Evolutionary conservation across 2,113 vertebrate species (phyloP), one percentile per base, ranked within the genome.

Genomic region (Galbula dea): DNA sequence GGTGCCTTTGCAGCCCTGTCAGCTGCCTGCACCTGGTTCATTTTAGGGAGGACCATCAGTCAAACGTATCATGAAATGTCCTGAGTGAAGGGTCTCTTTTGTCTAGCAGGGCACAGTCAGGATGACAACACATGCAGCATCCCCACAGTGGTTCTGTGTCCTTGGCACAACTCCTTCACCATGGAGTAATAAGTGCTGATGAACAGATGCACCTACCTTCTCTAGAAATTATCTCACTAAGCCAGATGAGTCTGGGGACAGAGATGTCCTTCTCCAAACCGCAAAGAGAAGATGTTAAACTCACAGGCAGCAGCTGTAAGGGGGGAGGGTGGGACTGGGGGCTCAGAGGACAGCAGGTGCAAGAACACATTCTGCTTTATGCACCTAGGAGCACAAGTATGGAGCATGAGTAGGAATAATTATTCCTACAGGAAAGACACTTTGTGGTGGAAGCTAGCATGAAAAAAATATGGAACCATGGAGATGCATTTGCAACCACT

Each of bases 281-380:
- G 36, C 39, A 51, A 45, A 89, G 66, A 84, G 55, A 83, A 84
- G 69, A 30, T 75, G 73, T n/a, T 81, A 67, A 81, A 84, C 65
- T 78, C 73, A 83, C 43, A 27, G 41, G 34, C 67, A 92, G 59
- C 58, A 88, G 69, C 73, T 86, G 59, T 54, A 51, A 71, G 10
- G 12, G 39, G 5, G 45, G 16, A 48, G 26, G 46, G 21, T 61
- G 55, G 19, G 13, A 74, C 18, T 2, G 4, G 18, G 17, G 54
- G 12, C 65, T 78, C 37, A 9, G 10, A 55, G 37, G 45, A 51
- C 8, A 1, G 46, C 62, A 82, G 86, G 73, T 73, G 46, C 29
- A 83, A 37, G 71, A 71, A n/a, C 19, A 46, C 6, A 71, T 95
- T 76, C 72, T 90, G 59, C 52, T 7, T 5, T 13, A 10, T 6